phyloP scores from a whole-genome alignment of 2,113 vertebrate genomes.

The Ursus arctos region DNA sequence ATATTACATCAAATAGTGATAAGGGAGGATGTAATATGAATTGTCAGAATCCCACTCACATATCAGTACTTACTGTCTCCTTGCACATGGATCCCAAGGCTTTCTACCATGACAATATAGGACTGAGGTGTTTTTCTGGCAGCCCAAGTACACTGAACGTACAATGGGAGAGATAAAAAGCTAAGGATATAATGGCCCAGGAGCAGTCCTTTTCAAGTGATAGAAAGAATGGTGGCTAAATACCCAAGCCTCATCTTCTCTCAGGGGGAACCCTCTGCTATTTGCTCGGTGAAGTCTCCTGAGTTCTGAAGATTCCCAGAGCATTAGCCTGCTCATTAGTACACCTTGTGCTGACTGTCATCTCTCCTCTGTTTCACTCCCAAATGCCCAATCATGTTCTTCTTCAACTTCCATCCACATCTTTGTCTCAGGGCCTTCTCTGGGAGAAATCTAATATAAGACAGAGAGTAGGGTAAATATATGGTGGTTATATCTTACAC shows the following conservation, averaged over 20 bases:
- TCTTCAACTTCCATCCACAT: fast-evolving
- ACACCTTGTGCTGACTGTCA: not conserved
- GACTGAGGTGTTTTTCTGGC: not conserved
- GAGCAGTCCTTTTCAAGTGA: not conserved
- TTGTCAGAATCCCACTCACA: not conserved
- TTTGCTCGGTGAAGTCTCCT: not conserved
- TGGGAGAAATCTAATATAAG: not conserved
- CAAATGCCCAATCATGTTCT: not conserved
- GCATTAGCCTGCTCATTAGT: not conserved
- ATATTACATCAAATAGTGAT: not conserved
- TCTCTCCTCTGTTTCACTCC: not conserved
- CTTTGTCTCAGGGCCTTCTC: not conserved
- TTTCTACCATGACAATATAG: not conserved
- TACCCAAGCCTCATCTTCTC: not conserved
- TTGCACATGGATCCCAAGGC: not conserved
- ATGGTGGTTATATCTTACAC: not conserved
- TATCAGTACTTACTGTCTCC: not conserved
- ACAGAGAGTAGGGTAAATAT: not conserved
- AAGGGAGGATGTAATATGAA: not conserved
- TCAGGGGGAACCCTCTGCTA: not conserved
- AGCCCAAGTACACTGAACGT: not conserved
- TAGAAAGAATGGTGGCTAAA: not conserved
- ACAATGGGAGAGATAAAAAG: not conserved
- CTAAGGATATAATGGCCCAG: not conserved
- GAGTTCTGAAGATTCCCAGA: not conserved